Evolutionary conservation across 2,888 invertebrate species (phyloP).

Genomic region (Meliscaeva auricollis): DNA sequence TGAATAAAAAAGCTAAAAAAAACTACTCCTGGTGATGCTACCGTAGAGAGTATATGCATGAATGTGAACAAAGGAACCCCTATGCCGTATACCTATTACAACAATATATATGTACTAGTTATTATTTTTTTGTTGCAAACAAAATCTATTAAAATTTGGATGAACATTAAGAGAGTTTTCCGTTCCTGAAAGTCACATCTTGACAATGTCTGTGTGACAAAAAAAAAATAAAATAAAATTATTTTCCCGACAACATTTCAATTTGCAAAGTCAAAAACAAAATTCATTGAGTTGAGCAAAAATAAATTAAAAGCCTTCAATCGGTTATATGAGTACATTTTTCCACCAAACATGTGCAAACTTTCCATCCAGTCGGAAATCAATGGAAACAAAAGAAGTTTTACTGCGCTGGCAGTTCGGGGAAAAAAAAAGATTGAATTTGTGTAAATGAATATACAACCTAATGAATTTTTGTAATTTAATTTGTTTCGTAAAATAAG

Average conservation of each 20-base stretch:
- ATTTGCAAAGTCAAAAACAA: background rate
- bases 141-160: too few relatives aligned
- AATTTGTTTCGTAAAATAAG: slow-evolving; percentile 24
- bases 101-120: too few relatives aligned
- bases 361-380: background rate
- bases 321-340: too few relatives aligned
- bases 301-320: slow-evolving; percentile 2
- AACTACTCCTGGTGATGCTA: slow-evolving; percentile 58
- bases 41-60: background rate
- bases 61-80: too few relatives aligned
- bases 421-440: background rate
- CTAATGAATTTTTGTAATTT: slow-evolving; percentile 16
- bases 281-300: background rate
- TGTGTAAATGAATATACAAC: background rate
- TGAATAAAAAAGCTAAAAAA: slow-evolving; percentile 73
- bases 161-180: too few relatives aligned
- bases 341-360: background rate
- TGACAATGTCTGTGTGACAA: background rate
- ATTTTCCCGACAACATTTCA: background rate
- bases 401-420: too few relatives aligned
- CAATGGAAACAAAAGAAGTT: background rate
- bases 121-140: too few relatives aligned
- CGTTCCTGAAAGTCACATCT: background rate
- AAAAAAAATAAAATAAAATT: background rate
- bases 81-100: too few relatives aligned